Percentiles rank a stretch among this genome's conserved stretches.
phyloP scores from a whole-genome alignment of 2,888 invertebrate genomes.

The Andrena camellia region DNA sequence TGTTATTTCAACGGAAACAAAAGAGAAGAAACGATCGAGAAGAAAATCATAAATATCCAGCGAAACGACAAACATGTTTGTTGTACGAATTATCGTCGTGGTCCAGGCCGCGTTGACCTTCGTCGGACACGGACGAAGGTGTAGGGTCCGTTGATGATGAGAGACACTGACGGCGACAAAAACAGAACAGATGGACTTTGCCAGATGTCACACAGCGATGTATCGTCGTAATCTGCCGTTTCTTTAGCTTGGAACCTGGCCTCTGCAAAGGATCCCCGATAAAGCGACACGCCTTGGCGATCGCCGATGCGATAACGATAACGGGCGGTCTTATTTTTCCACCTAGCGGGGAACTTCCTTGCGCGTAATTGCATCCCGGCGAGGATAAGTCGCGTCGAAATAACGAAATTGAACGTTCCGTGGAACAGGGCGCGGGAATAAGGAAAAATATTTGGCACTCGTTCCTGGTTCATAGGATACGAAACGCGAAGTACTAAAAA shows the following conservation, averaged over 20 bases:
- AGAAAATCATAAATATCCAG: too few species aligned
- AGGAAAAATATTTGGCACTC: slow-evolving; percentile 24
- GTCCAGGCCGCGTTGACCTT: slow-evolving; percentile 31
- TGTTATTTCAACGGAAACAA: too few species aligned
- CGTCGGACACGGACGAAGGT: slow-evolving; percentile 32
- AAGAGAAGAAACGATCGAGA: too few species aligned
- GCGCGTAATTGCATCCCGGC: slow-evolving; percentile 18
- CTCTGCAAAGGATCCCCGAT: slow-evolving; percentile 38
- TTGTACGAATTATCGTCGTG: too few species aligned
- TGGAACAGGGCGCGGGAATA: neutral
- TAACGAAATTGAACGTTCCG: slow-evolving; percentile 4
- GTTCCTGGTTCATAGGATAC: slow-evolving; percentile 6
- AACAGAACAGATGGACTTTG: slow-evolving; percentile 64
- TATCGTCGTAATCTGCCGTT: slow-evolving; percentile 55
- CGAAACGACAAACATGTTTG: neutral
- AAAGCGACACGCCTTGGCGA: slow-evolving; percentile 28
- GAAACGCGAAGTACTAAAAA: slow-evolving; percentile 25
- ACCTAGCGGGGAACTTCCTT: neutral
- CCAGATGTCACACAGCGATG: slow-evolving; percentile 61
- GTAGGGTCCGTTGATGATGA: slow-evolving; percentile 53
- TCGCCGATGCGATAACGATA: slow-evolving; percentile 31
- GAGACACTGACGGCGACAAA: slow-evolving; percentile 63
- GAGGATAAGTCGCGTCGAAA: neutral
- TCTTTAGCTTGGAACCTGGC: slow-evolving; percentile 30
- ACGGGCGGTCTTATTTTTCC: slow-evolving; percentile 34